These are phyloP conservation scores for Castor canadensis DNA, from an alignment of 2,113 vertebrate genomes.

Conservation along the genomic window DNA sequence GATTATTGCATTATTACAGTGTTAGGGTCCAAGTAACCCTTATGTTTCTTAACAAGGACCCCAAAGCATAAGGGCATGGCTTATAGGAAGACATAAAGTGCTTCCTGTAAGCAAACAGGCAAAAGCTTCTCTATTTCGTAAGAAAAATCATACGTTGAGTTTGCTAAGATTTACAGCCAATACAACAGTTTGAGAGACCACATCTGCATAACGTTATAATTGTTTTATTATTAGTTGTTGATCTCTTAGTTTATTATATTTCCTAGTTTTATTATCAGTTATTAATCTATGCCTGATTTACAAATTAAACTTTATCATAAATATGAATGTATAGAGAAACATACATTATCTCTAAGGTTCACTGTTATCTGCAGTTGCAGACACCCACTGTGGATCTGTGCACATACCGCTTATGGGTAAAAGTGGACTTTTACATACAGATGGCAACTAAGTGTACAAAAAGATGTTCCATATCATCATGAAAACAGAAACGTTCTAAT, in stretches of 20 bases:
- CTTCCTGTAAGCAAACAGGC: background rate
- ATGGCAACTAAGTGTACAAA: too few relatives aligned
- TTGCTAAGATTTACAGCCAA: background rate
- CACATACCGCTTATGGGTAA: background rate
- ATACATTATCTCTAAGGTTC: background rate
- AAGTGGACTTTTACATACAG: background rate
- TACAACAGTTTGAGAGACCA: background rate
- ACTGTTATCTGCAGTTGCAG: background rate
- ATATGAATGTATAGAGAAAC: too few relatives aligned
- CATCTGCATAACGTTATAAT: background rate
- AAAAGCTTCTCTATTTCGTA: background rate
- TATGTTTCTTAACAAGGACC: too few relatives aligned
- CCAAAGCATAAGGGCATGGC: background rate
- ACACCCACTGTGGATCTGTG: background rate
- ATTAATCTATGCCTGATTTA: background rate
- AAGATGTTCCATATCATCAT: too few relatives aligned
- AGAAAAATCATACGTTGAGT: background rate
- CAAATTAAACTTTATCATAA: too few relatives aligned
- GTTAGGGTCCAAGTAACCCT: background rate
- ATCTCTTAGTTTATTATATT: background rate
- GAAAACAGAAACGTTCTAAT: too few relatives aligned
- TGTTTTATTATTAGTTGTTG: too few relatives aligned
- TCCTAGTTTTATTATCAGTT: background rate
- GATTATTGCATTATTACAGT: too few relatives aligned
- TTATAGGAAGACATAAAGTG: background rate